Conservation (phyloP, 1,140 invertebrate species). For the Metaphire vulgaris region DNA sequence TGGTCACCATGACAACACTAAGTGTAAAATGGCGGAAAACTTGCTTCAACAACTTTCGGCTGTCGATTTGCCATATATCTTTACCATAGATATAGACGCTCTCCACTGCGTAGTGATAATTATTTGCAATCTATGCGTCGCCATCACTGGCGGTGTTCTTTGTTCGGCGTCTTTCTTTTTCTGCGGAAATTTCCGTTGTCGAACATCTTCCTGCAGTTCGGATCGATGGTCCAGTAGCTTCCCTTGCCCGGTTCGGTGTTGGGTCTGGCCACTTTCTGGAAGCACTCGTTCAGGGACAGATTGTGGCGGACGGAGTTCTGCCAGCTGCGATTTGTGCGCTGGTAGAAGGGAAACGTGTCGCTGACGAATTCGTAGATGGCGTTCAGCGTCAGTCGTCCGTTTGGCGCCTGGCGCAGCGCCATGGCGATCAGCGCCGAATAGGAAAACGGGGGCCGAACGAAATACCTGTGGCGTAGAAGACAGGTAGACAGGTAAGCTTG, state of each 20-base stretch:
- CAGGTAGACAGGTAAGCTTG: not conserved
- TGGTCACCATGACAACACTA: too few relatives aligned
- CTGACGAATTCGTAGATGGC: conserved; percentile 99
- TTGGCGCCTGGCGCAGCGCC: not conserved
- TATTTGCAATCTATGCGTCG: too few relatives aligned
- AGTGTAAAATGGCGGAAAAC: too few relatives aligned
- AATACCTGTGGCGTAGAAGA: not conserved
- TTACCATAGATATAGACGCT: too few relatives aligned
- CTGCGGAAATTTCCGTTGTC: conserved; percentile 24
- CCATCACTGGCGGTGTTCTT: too few relatives aligned
- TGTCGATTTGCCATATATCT: too few relatives aligned
- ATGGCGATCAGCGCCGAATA: not conserved
- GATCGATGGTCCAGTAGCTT: conserved; percentile 61
- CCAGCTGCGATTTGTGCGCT: conserved; percentile 69
- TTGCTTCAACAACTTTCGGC: too few relatives aligned
- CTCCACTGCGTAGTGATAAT: too few relatives aligned
- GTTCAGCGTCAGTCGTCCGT: conserved; percentile 79
- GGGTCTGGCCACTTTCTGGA: conserved; percentile 58
- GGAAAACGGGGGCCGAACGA: not conserved
- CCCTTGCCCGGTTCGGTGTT: conserved; percentile 37
- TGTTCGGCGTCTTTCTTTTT: conserved; percentile 12
- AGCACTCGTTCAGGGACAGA: conserved; percentile 54
- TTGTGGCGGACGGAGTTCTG: conserved; percentile 53
- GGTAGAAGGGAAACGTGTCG: conserved; percentile 94
- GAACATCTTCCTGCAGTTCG: conserved; percentile 31